Evolutionary conservation across 2,888 invertebrate genomes (phyloP).

Genomic region (Smittia sp.): DNA sequence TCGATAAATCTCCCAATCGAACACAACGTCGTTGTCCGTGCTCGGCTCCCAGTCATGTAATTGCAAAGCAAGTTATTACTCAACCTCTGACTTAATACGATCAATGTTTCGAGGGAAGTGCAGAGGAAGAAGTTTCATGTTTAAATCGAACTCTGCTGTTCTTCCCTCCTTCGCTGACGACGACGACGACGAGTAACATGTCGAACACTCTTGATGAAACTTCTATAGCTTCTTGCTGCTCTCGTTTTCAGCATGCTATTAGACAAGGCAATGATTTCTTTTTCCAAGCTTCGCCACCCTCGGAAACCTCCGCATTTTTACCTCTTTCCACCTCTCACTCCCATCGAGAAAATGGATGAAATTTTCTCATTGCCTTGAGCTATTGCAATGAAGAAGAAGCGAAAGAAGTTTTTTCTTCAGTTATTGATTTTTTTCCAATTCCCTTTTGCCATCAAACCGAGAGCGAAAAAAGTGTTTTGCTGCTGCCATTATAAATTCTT

Average conservation of each 20-base stretch:
- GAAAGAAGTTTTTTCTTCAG: slow-evolving; percentile 16
- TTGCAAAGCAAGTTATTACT: no score
- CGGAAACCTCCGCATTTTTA: neutral
- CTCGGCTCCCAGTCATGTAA: no score
- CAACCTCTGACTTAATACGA: neutral
- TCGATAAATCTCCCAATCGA: slow-evolving; percentile 22
- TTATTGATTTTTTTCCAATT: slow-evolving; percentile 41
- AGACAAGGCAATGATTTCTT: slow-evolving; percentile 14
- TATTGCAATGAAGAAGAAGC: neutral
- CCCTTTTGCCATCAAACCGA: slow-evolving; percentile 24
- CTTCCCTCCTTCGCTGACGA: neutral
- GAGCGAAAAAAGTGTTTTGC: slow-evolving; percentile 10
- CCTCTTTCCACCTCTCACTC: neutral
- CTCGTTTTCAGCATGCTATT: neutral
- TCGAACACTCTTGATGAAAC: slow-evolving; percentile 16
- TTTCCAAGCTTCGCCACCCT: neutral
- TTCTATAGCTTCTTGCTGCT: slow-evolving; percentile 21
- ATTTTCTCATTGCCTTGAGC: slow-evolving; percentile 25
- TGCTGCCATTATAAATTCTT: slow-evolving; percentile 36
- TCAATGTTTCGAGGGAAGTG: neutral
- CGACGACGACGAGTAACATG: neutral
- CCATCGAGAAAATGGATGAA: slow-evolving; percentile 1
- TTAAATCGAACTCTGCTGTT: neutral
- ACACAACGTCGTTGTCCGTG: no score
- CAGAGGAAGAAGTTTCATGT: neutral